Conservation (phyloP, 2,113 vertebrate species). For the Numida meleagris region DNA sequence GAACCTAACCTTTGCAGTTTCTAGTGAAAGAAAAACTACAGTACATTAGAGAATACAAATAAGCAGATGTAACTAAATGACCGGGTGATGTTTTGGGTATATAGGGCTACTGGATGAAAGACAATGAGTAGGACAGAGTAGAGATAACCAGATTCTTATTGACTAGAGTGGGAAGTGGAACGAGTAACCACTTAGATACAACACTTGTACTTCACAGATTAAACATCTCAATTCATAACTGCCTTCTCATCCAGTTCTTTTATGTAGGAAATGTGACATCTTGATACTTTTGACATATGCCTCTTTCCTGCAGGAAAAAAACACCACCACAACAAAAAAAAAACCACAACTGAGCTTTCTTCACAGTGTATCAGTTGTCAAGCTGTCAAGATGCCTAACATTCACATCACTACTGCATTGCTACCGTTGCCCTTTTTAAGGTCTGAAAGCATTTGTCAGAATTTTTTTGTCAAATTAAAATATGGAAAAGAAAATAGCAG, state of each 20-base stretch:
- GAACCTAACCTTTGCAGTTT: neutral
- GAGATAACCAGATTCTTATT: neutral
- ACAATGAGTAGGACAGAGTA: neutral
- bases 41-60: neutral
- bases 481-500: neutral
- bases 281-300: neutral
- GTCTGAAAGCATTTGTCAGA: neutral
- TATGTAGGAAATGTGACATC: neutral
- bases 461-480: neutral
- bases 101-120: neutral
- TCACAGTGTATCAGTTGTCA: neutral
- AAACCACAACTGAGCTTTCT: neutral
- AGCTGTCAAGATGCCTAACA: neutral
- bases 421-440: neutral
- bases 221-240: neutral
- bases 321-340: no score
- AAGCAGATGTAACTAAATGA: neutral
- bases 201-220: neutral
- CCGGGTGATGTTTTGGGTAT: neutral
- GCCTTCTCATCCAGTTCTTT: neutral
- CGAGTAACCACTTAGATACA: neutral
- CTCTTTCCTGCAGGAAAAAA: neutral
- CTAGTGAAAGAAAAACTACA: neutral
- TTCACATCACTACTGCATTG: neutral
- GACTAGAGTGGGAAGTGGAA: neutral